A percentile compares a stretch with the other conserved stretches of the same genome.
Conservation (phyloP, 2,888 invertebrate genomes). For the Oscheius onirici region DNA sequence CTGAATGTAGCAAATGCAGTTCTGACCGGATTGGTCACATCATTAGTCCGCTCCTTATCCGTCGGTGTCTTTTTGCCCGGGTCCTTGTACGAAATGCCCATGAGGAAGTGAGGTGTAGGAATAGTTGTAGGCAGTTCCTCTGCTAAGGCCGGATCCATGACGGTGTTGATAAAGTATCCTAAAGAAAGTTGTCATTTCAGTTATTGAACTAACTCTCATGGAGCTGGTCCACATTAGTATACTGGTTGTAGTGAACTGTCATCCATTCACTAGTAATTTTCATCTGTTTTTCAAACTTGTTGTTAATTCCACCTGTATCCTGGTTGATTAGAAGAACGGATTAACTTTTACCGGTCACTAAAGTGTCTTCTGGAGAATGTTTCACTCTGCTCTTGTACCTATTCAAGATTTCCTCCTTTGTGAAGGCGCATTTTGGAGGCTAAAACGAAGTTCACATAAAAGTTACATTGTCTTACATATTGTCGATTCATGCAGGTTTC, state of each 20-base stretch:
- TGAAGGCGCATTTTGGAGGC: slow-evolving; percentile 60
- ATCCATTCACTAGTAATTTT: slow-evolving; percentile 53
- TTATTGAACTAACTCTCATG: slow-evolving; percentile 38
- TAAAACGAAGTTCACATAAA: slow-evolving; percentile 18
- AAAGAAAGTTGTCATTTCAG: slow-evolving; percentile 5
- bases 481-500: slow-evolving; percentile 37
- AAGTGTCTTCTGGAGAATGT: slow-evolving; percentile 29
- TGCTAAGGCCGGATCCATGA: slow-evolving; percentile 35
- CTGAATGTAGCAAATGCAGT: slow-evolving; percentile 36
- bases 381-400: slow-evolving; percentile 33
- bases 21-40: slow-evolving; percentile 15
- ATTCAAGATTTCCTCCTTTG: slow-evolving; percentile 54
- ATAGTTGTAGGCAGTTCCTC: slow-evolving; percentile 23
- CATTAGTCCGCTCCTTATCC: slow-evolving; percentile 18
- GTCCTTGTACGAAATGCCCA: slow-evolving; percentile 47
- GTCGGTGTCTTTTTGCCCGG: slow-evolving; percentile 1
- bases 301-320: slow-evolving; percentile 40
- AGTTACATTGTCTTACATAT: slow-evolving; percentile 32
- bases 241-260: slow-evolving; percentile 48
- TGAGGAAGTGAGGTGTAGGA: slow-evolving; percentile 41
- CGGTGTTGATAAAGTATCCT: slow-evolving; percentile 48
- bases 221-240: slow-evolving; percentile 45
- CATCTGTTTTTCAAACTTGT: slow-evolving; percentile 41
- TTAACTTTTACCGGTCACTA: slow-evolving; percentile 19
- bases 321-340: neutral